Conservation (phyloP, 2,797 vertebrate genomes). For the Lithobates sylvaticus region DNA sequence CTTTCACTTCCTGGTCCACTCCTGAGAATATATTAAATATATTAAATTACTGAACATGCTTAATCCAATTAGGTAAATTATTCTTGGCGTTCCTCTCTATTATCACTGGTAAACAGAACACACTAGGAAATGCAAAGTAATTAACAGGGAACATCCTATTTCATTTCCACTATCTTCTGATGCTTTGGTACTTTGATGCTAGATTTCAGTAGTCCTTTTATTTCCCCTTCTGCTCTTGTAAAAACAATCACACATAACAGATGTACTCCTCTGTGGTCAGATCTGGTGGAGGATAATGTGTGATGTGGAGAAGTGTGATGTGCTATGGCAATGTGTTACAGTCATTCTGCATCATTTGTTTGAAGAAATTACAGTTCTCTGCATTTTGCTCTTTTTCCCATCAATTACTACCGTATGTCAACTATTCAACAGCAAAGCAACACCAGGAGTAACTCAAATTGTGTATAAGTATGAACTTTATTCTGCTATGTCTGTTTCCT, state of each 20-base stretch:
- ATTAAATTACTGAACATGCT: conserved; percentile 1
- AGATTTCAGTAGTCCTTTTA: background rate
- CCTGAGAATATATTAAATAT: background rate
- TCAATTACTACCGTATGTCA: background rate
- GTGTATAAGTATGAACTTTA: conserved; percentile 58
- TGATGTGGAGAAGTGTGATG: background rate
- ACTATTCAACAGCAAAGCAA: background rate
- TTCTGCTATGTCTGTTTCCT: conserved; percentile 40
- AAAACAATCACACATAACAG: background rate
- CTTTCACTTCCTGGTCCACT: conserved; percentile 2
- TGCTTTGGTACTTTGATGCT: conserved; percentile 13
- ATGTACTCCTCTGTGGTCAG: background rate
- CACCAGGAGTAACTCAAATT: conserved; percentile 55
- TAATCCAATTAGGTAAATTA: conserved; percentile 33
- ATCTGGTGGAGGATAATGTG: background rate
- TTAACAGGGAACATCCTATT: conserved; percentile 1
- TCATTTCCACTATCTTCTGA: background rate
- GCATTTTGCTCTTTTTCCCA: conserved; percentile 34
- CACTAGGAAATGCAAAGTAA: background rate
- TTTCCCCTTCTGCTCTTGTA: background rate
- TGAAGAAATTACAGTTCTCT: conserved; percentile 20
- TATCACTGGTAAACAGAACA: background rate
- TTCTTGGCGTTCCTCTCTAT: background rate
- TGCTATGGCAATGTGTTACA: conserved; percentile 9
- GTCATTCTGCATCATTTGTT: background rate